Conservation (phyloP, 2,888 invertebrate species). For the Epinotia demarniana region DNA sequence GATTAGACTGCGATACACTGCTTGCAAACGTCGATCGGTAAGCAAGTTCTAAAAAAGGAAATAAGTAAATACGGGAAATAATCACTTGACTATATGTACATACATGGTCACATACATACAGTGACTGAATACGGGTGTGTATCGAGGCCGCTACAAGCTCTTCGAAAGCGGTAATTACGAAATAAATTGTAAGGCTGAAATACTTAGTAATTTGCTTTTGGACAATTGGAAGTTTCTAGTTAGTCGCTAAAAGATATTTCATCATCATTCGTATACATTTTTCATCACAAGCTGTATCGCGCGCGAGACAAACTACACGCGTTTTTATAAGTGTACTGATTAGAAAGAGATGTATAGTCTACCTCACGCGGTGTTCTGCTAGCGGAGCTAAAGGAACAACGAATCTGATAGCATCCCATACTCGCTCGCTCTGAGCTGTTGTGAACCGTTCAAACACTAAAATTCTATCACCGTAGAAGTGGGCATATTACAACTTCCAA, state of each 20-base stretch:
- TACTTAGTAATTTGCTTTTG: not conserved
- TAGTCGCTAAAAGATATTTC: not conserved
- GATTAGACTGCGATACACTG: slow-evolving; percentile 35
- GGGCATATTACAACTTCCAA: not conserved
- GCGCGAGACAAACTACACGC: too few species aligned
- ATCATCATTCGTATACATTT: too few species aligned
- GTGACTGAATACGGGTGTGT: slow-evolving; percentile 43
- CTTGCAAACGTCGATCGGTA: slow-evolving; percentile 44
- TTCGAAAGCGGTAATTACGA: not conserved
- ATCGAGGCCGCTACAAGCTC: slow-evolving; percentile 34
- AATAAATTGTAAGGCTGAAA: not conserved
- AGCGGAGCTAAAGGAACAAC: too few species aligned
- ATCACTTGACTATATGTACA: slow-evolving; percentile 46
- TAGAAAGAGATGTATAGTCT: too few species aligned
- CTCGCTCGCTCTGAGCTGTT: not conserved
- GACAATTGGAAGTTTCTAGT: not conserved
- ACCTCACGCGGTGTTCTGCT: too few species aligned
- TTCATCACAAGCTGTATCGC: too few species aligned
- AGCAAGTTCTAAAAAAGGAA: slow-evolving; percentile 44
- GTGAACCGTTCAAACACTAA: not conserved
- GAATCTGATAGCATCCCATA: too few species aligned
- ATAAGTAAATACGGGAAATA: slow-evolving; percentile 32
- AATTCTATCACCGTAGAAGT: not conserved
- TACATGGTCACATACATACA: slow-evolving; percentile 51
- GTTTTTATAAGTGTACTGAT: too few species aligned